Percentiles rank a stretch among this genome's conserved stretches.
These are phyloP conservation scores for Eilema caniola DNA, from an alignment of 2,888 invertebrate genomes.

Conservation along the genomic window DNA sequence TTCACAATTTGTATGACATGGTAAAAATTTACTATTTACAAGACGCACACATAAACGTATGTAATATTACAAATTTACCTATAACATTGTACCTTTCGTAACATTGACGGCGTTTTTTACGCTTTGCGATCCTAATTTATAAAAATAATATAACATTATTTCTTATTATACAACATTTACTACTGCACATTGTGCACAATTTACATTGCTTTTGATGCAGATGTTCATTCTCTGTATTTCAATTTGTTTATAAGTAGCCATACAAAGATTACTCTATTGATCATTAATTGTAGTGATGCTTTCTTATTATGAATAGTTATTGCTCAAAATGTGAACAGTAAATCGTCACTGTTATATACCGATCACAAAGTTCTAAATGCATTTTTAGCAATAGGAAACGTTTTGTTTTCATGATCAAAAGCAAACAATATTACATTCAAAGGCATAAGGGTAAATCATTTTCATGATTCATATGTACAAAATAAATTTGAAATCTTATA, in stretches of 20 bases:
- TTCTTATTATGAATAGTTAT: conserved; percentile 23
- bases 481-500: conserved; percentile 4
- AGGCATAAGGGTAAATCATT: conserved; percentile 12
- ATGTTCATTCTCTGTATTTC: conserved; percentile 40
- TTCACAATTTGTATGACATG: conserved; percentile 81
- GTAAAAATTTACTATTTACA: conserved; percentile 85
- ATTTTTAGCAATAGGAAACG: conserved; percentile 27
- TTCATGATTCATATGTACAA: conserved; percentile 23
- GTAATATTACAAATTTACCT: conserved; percentile 78
- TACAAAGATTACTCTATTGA: conserved; percentile 3
- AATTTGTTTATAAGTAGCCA: conserved; percentile 23
- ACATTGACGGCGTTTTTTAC: conserved; percentile 73
- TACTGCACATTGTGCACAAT: conserved; percentile 79
- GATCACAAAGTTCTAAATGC: conserved; percentile 39
- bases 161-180: conserved; percentile 78
- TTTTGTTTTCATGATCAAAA: conserved; percentile 18
- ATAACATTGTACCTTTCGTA: conserved; percentile 81
- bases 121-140: conserved; percentile 75
- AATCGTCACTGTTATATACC: conserved; percentile 64
- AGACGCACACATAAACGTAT: conserved; percentile 69
- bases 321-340: conserved; percentile 42
- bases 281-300: background rate
- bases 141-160: conserved; percentile 82
- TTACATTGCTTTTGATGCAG: conserved; percentile 60
- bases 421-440: conserved; percentile 16